phyloP scores from a whole-genome alignment of 2,113 vertebrate genomes.

The Tupaia tana region DNA sequence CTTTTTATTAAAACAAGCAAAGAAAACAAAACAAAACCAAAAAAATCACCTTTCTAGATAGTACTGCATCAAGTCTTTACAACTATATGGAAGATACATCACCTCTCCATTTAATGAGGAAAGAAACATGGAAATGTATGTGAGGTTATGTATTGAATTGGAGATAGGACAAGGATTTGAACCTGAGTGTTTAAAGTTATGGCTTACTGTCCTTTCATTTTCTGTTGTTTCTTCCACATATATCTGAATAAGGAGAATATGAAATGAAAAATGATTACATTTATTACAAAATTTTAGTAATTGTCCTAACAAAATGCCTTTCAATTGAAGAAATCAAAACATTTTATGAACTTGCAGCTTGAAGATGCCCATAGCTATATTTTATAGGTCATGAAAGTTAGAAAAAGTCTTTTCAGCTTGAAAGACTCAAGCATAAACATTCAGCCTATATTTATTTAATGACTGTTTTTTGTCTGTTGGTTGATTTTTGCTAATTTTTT shows the following conservation, averaged over 20 bases:
- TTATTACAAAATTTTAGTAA: constrained; percentile 3
- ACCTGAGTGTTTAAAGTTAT: neutral
- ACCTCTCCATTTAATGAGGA: neutral
- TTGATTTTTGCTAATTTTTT: neutral
- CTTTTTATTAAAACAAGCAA: neutral
- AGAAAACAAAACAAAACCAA: no score
- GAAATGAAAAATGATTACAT: neutral
- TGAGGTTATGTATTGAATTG: neutral
- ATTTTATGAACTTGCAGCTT: neutral
- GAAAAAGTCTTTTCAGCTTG: neutral
- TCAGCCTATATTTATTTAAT: neutral
- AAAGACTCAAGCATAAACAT: neutral
- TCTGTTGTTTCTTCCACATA: neutral
- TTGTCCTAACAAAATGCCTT: neutral
- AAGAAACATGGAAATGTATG: neutral
- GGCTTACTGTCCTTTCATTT: neutral
- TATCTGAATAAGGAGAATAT: neutral
- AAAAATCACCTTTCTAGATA: neutral
- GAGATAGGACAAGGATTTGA: neutral
- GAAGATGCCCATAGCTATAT: neutral
- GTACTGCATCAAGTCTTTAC: neutral
- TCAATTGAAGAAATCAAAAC: constrained; percentile 5
- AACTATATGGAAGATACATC: neutral
- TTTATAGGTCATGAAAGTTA: neutral
- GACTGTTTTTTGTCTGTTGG: neutral